Evolutionary conservation across 2,113 vertebrate species (phyloP), one percentile per base, ranked within the genome.

Genomic region (Scortum barcoo): DNA sequence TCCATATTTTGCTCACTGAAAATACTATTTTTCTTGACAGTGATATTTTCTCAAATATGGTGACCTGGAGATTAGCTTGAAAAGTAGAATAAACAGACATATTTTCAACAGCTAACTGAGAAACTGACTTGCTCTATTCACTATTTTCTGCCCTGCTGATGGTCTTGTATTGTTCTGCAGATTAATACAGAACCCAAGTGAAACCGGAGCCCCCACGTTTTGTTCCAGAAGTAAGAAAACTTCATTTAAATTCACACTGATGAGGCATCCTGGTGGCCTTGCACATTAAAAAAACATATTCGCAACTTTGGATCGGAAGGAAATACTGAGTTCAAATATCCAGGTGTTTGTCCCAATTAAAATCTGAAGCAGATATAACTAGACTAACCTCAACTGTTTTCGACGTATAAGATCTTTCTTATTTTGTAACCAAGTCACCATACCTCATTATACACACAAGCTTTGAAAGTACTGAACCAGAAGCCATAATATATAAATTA

Each of bases 1-100:
- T 68, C 14, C 33, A 33, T 50, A 44, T 53, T 71, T 75, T 78
- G 22, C 67, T 57, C 26, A 53, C 38, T 13, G 46, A 74, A 6
- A 67, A 38, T 42, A 62, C 1, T 22, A 6, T 30, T 30, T 76
- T 65, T 38, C n/a, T n/a, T 67, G 44, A 72, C 46, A 42, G 9
- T 22, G 22, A 65, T 65, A 14, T 63, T 24, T 28, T 67, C 17
- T 62, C 9, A 44, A 72, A 83, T 17, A 40, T n/a, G 30, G 16
- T 24, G 69, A 67, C 14, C 19, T n/a, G 4, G 33, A 46, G 61
- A 77, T 70, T 0, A 71, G 26, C 30, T 71, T 40, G 36, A 9
- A 60, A 72, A 61, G 36, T 38, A 11, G 38, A 48, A 36, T 73
- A 2, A 17, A 33, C 4, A 1, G 36, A 24, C 19, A 53, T 44